A percentile compares a stretch with the other conserved stretches of the same genome.
Conservation (phyloP, 2,113 vertebrate genomes). For the Bos javanicus region DNA sequence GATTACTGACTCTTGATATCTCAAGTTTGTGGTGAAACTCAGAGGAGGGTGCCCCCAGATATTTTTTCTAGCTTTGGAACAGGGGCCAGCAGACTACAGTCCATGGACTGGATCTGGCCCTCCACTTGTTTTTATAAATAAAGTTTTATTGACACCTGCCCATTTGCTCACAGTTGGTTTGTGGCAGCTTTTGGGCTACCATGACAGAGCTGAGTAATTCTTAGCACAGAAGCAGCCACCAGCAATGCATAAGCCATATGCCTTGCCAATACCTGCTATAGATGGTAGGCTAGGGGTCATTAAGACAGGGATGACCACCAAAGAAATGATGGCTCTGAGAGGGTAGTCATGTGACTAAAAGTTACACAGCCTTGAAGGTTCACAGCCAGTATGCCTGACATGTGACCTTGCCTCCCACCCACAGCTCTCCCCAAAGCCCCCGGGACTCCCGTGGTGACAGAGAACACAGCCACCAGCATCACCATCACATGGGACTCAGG, state of each 20-base stretch:
- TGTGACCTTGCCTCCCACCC: not conserved
- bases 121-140: not conserved
- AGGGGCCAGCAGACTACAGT: not conserved
- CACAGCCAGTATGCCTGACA: rapidly evolving
- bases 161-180: not conserved
- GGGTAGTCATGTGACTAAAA: rapidly evolving
- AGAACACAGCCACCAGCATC: slow-evolving; percentile 98
- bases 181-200: not conserved
- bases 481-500: slow-evolving; percentile 99
- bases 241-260: rapidly evolving
- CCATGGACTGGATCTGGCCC: not conserved
- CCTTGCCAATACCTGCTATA: rapidly evolving
- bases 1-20: not conserved
- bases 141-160: not conserved
- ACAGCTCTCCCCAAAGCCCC: slow-evolving; percentile 97
- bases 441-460: slow-evolving; percentile 93
- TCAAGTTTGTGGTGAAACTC: not conserved
- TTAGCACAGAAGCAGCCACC: rapidly evolving
- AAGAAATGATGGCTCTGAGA: not conserved
- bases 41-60: not conserved
- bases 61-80: not conserved
- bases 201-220: not conserved
- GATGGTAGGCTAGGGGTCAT: not conserved
- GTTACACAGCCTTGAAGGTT: not conserved
- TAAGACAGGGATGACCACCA: rapidly evolving